Conservation (phyloP, 2,888 invertebrate genomes). For the Drosophila hamatofila region DNA sequence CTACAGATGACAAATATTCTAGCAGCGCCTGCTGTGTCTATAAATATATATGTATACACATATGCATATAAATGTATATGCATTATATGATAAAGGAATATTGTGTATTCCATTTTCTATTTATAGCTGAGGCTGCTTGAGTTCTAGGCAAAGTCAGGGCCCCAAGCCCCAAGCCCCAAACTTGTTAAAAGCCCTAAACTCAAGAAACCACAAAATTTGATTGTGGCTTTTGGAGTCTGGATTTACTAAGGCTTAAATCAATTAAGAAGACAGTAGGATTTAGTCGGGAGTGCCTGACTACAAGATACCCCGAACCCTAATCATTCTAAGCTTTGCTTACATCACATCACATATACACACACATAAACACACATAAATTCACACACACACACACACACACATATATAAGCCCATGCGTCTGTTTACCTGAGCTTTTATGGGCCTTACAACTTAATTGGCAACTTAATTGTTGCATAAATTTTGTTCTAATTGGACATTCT, state of each 20-base stretch:
- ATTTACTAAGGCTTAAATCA: neutral
- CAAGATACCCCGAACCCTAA: too few species aligned
- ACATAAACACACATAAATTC: neutral
- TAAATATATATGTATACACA: neutral
- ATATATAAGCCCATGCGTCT: neutral
- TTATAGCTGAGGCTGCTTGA: neutral
- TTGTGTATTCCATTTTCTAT: neutral
- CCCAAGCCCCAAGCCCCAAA: neutral
- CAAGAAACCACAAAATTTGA: neutral
- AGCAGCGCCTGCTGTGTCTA: neutral
- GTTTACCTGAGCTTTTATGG: neutral
- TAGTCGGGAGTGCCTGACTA: neutral
- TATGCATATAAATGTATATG: too few species aligned
- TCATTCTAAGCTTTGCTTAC: neutral
- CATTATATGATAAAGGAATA: neutral
- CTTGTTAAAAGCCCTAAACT: neutral
- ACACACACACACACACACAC: neutral
- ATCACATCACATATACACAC: neutral
- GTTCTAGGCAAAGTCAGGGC: neutral
- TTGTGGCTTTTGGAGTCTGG: neutral
- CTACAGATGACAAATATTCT: conserved; percentile 25
- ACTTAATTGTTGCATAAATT: neutral
- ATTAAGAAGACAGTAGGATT: neutral
- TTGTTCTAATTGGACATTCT: neutral
- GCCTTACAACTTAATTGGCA: neutral